Evolutionary conservation across 2,113 vertebrate genomes (phyloP).

Genomic region (Neoarius graeffei): DNA sequence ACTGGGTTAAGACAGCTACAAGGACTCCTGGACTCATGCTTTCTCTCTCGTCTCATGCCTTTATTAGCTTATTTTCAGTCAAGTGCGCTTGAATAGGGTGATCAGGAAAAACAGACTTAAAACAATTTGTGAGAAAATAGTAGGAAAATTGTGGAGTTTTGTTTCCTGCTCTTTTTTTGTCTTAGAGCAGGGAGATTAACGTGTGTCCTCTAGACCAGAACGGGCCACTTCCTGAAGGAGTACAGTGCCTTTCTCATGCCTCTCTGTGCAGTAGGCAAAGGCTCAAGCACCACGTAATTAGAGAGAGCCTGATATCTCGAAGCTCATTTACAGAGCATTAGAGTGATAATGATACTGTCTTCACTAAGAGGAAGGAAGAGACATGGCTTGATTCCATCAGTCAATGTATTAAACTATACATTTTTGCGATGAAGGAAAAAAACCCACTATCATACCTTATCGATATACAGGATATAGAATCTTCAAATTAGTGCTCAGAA

Average conservation of each 20-base stretch:
- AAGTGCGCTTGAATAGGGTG: neutral
- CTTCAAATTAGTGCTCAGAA: neutral
- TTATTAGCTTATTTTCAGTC: slow-evolving; percentile 36
- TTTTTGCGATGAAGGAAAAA: neutral
- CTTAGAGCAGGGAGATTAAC: slow-evolving; percentile 44
- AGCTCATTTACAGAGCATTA: slow-evolving; percentile 3
- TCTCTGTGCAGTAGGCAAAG: slow-evolving; percentile 9
- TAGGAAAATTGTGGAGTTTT: slow-evolving; percentile 31
- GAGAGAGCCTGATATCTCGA: neutral
- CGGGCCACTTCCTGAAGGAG: slow-evolving; percentile 18
- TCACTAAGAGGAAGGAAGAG: neutral
- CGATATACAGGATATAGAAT: neutral
- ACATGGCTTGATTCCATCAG: neutral
- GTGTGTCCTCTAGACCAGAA: slow-evolving; percentile 35
- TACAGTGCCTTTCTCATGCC: neutral
- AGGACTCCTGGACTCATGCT: slow-evolving; percentile 57
- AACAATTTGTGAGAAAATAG: slow-evolving; percentile 40
- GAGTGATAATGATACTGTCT: neutral
- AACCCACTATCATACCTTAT: neutral
- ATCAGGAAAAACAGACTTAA: slow-evolving; percentile 5
- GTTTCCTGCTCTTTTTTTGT: neutral
- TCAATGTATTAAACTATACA: neutral
- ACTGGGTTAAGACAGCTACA: slow-evolving; percentile 47
- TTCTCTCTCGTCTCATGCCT: slow-evolving; percentile 13
- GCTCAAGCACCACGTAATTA: slow-evolving; percentile 17